Base-by-base conservation (phyloP, 2,888 invertebrate genomes). In the Apeira syringaria region DNA sequence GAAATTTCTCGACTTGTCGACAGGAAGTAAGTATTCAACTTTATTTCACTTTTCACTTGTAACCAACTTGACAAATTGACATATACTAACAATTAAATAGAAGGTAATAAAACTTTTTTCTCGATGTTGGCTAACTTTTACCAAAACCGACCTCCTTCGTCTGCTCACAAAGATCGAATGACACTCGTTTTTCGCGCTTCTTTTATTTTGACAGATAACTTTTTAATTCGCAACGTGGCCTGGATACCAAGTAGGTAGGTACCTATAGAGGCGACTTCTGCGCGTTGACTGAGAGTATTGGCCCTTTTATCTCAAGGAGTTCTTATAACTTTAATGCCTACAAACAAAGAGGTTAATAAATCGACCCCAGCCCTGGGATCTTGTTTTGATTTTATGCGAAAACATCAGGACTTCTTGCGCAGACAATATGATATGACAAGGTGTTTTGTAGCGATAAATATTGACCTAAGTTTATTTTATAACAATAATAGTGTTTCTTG, bases 191-290 rank as follows among this genome's bases (percentile, higher is more conserved):
- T 68, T 66, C 60, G 56, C 70, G 68, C 67, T 57, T 51, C 45
- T 61, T 62, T 72, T 68, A 68, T 69, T 68, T 64, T 63, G 64
- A 57, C 61, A 61, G 55, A 48, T 63, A 12, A 47, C 55, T 44
- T 47, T 47, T 46, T 41, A 35, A 38, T 44, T 50, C 34, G 46
- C 41, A 22, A 38, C 35, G 41, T 15, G 38, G 11, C n/a, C 4
- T 32, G 24, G 5, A 10, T 48, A 22, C 17, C 1, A 22, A 20
- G 15, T n/a, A 8, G 15, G 10, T 29, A 22, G 15, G 15, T n/a
- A 8, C 12, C 8, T 29, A 32, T 8, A 27, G 22, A 24, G 30
- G 28, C 34, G 25, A 5, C 12, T 29, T 9, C 5, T 8, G 9
- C 20, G 27, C 20, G 1, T 22, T n/a, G 17, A 17, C 32, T 18